phyloP scores from a whole-genome alignment of 2,888 invertebrate species.

The Chrysolina haemoptera region DNA sequence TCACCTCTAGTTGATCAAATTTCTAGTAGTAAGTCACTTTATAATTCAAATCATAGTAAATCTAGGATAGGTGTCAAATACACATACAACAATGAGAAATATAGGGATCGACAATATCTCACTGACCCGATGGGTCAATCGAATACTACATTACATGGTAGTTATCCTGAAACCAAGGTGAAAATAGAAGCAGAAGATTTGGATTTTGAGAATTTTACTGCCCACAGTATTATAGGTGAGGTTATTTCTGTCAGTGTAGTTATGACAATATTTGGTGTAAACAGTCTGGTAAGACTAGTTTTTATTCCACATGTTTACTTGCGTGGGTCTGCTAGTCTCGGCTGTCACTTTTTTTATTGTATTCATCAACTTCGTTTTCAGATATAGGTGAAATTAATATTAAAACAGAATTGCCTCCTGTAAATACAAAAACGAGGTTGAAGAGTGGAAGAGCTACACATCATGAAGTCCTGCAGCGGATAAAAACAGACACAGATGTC shows the following conservation, averaged over 20 bases:
- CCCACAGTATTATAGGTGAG: constrained; percentile 70
- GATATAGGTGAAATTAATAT: constrained; percentile 61
- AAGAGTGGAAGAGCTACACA: constrained; percentile 59
- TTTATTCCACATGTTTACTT: too few species aligned
- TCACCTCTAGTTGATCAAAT: constrained; percentile 53
- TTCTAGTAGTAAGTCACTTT: constrained; percentile 53
- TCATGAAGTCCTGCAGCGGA: constrained; percentile 67
- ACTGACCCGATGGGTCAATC: constrained; percentile 47
- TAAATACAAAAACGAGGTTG: constrained; percentile 16
- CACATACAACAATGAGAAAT: constrained; percentile 54
- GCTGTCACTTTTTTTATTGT: not conserved
- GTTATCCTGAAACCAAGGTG: constrained; percentile 55
- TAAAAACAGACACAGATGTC: constrained; percentile 61
- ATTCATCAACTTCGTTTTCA: constrained; percentile 41
- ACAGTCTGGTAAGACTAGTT: too few species aligned
- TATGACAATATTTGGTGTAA: too few species aligned
- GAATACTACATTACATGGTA: constrained; percentile 46
- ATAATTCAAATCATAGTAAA: constrained; percentile 47
- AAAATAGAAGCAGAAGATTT: constrained; percentile 56
- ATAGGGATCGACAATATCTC: constrained; percentile 44
- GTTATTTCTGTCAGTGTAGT: not conserved
- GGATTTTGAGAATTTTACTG: constrained; percentile 62
- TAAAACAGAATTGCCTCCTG: constrained; percentile 51
- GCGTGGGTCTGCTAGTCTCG: not conserved
- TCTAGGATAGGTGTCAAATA: constrained; percentile 51